These are phyloP conservation scores for Lydus trimaculatus DNA, from an alignment of 2,888 invertebrate genomes.

Conservation along the genomic window DNA sequence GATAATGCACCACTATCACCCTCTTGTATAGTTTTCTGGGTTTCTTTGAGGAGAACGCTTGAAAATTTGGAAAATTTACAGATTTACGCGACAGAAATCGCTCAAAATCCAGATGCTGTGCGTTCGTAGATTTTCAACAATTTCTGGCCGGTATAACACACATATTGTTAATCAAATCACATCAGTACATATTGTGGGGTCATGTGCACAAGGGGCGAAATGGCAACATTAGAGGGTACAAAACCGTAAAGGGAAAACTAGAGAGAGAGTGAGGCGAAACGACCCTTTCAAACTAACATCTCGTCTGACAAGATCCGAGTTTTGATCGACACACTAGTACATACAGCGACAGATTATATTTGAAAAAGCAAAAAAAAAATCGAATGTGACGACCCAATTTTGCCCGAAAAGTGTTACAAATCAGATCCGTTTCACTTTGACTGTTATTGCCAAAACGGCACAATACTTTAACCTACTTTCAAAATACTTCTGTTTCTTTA, in stretches of 20 bases:
- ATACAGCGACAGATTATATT: not conserved
- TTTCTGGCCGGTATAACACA: slow-evolving; percentile 46
- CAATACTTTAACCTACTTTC: slow-evolving; percentile 46
- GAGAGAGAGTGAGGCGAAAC: not conserved
- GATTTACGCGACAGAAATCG: not conserved
- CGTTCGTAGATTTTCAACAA: slow-evolving; percentile 36
- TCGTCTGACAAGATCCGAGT: not conserved
- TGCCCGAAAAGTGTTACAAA: slow-evolving; percentile 35
- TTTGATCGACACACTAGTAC: not conserved
- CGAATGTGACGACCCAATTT: not conserved
- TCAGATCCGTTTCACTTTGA: slow-evolving; percentile 32
- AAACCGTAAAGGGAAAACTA: slow-evolving; percentile 35
- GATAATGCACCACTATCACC: slow-evolving; percentile 60
- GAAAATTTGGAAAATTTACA: no score
- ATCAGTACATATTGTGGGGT: slow-evolving; percentile 46
- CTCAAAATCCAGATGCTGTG: not conserved
- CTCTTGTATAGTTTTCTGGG: no score
- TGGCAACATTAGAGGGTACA: slow-evolving; percentile 21
- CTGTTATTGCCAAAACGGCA: not conserved
- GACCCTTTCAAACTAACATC: slow-evolving; percentile 23
- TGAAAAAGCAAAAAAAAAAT: not conserved
- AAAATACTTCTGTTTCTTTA: slow-evolving; percentile 31
- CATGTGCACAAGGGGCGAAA: slow-evolving; percentile 50
- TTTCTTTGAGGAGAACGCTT: no score
- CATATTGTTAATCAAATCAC: slow-evolving; percentile 58